Conservation (phyloP, 1,140 invertebrate genomes). For the Branchinecta lindahli region DNA sequence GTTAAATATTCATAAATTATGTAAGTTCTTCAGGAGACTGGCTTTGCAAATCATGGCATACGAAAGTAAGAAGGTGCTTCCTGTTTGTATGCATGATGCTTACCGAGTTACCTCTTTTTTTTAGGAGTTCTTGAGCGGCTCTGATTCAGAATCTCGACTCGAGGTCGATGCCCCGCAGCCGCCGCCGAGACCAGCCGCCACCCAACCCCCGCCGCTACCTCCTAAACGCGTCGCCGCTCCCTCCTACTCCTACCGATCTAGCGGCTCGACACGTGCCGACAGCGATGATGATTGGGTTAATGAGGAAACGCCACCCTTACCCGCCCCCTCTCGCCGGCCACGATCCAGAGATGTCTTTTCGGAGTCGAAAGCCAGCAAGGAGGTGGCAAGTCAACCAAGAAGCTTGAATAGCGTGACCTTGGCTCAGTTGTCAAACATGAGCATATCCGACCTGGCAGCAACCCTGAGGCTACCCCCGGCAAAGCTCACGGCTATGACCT, state of each 20-base stretch:
- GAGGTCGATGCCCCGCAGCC: constrained; percentile 46
- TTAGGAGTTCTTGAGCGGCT: constrained; percentile 17
- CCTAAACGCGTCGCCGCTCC: constrained; percentile 48
- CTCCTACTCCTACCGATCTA: neutral
- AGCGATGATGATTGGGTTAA: neutral
- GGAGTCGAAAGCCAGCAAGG: constrained; percentile 3
- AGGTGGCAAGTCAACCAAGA: constrained; percentile 13
- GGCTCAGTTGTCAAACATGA: constrained; percentile 59
- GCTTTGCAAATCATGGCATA: too few species aligned
- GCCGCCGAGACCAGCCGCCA: constrained; percentile 45
- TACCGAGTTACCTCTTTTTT: too few species aligned
- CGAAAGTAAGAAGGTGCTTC: too few species aligned
- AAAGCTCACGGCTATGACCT: constrained; percentile 61
- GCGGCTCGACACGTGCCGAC: neutral
- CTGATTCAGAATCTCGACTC: constrained; percentile 27
- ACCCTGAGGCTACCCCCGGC: constrained; percentile 56
- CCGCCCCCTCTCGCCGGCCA: constrained; percentile 21
- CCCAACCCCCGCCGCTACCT: constrained; percentile 62
- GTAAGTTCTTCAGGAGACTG: too few species aligned
- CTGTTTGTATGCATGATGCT: too few species aligned
- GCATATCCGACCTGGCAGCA: constrained; percentile 54
- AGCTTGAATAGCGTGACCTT: constrained; percentile 50
- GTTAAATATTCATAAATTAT: too few species aligned
- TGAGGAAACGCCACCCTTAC: constrained; percentile 23
- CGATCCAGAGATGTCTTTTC: neutral